Conservation (phyloP, 2,888 invertebrate genomes). For the Chaetogeoica ovagalla region DNA sequence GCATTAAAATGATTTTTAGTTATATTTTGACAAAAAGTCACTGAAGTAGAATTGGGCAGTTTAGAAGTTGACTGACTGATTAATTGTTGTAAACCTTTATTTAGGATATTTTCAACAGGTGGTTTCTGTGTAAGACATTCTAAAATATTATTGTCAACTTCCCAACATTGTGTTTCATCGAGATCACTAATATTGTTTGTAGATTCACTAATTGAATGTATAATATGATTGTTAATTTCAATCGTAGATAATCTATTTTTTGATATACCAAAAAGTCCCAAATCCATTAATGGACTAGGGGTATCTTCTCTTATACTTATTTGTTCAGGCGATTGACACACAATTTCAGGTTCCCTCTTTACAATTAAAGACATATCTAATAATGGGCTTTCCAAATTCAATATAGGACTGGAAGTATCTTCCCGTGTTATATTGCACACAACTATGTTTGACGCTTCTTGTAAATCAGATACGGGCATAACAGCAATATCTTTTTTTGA, state of each 20-base stretch:
- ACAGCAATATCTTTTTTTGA: no score
- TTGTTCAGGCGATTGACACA: no score
- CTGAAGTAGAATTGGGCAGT: no score
- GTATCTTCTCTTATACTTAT: constrained; percentile 3
- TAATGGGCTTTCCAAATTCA: no score
- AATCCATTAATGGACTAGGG: constrained; percentile 41
- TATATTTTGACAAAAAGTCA: neutral
- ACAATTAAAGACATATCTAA: no score
- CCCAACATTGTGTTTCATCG: constrained; percentile 22
- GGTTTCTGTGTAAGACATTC: neutral
- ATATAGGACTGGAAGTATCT: no score
- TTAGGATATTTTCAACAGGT: neutral
- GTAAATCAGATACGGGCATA: no score
- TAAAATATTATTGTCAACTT: constrained; percentile 15
- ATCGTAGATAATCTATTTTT: neutral
- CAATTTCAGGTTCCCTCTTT: no score
- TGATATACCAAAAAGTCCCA: neutral
- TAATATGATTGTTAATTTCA: neutral
- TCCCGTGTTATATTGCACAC: no score
- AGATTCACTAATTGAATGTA: neutral
- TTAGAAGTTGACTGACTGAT: no score
- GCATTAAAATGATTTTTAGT: neutral
- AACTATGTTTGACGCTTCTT: no score
- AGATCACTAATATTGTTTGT: neutral
- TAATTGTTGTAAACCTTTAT: neutral